Evolutionary conservation across 2,888 invertebrate genomes (phyloP).

Genomic region (Horisme vitalbata): DNA sequence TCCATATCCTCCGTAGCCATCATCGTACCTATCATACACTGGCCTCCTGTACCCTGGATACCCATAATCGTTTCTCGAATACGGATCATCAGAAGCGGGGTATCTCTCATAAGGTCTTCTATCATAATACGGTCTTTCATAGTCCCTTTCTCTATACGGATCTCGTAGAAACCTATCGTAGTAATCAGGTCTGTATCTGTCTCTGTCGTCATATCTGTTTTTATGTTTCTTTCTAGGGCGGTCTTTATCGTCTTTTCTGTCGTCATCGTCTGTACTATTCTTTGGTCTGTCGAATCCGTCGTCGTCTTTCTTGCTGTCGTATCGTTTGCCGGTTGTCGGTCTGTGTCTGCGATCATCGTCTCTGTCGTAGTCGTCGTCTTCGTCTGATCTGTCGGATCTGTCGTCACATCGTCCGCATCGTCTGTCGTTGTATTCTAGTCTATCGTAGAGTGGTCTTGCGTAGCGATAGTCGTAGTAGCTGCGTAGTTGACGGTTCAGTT

Average conservation of each 20-base stretch:
- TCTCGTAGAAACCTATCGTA: constrained; percentile 71
- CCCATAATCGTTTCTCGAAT: constrained; percentile 48
- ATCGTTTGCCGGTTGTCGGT: constrained; percentile 63
- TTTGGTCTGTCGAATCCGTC: constrained; percentile 51
- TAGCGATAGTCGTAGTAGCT: constrained; percentile 68
- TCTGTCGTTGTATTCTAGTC: constrained; percentile 49
- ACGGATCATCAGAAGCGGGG: constrained; percentile 43
- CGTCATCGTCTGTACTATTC: constrained; percentile 64
- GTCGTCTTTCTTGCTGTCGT: constrained; percentile 57
- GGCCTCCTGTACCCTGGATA: constrained; percentile 57
- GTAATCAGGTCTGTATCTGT: constrained; percentile 70
- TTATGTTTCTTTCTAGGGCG: constrained; percentile 45
- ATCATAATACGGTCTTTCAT: constrained; percentile 55
- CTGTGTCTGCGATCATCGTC: constrained; percentile 57
- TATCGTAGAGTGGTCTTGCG: constrained; percentile 57
- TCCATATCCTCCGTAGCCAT: constrained; percentile 67
- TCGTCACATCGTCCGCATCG: constrained; percentile 64
- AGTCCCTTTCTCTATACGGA: constrained; percentile 62
- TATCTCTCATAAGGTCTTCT: constrained; percentile 65
- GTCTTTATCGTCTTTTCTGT: constrained; percentile 63
- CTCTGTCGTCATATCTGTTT: constrained; percentile 62
- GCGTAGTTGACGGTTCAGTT: constrained; percentile 58
- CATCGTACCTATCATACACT: constrained; percentile 59
- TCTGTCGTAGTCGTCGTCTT: constrained; percentile 55
- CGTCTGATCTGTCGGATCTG: constrained; percentile 41